Percentiles rank a stretch among this genome's conserved stretches.
Conservation (phyloP, 2,888 invertebrate genomes). For the Dioctria linearis region DNA sequence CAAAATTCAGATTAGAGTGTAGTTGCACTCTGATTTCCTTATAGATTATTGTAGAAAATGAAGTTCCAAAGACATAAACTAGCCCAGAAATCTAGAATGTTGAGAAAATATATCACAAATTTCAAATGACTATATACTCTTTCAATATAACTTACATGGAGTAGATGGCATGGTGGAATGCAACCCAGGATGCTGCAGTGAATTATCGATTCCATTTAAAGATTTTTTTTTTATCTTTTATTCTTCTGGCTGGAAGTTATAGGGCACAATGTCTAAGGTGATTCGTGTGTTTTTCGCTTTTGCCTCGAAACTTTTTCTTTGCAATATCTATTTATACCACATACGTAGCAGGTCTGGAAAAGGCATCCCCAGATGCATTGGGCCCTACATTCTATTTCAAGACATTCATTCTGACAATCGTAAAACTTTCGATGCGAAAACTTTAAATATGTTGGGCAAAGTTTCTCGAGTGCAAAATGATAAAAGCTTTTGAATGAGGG, state of each 20-base stretch:
- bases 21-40: too few species aligned
- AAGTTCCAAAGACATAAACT: too few species aligned
- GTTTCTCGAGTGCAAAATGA: slow-evolving; percentile 37
- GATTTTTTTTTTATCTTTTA: slow-evolving; percentile 4
- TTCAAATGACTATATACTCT: too few species aligned
- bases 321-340: slow-evolving; percentile 21
- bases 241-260: neutral
- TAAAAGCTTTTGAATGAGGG: slow-evolving; percentile 43
- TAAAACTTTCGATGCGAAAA: slow-evolving; percentile 52
- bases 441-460: slow-evolving; percentile 48
- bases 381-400: slow-evolving; percentile 34
- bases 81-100: too few species aligned
- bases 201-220: slow-evolving; percentile 34
- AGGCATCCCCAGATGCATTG: slow-evolving; percentile 38
- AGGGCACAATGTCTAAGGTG: slow-evolving; percentile 35
- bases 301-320: slow-evolving; percentile 14
- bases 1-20: too few species aligned
- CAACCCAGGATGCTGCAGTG: neutral
- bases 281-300: slow-evolving; percentile 23
- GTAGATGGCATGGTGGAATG: neutral
- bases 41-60: too few species aligned
- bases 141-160: too few species aligned
- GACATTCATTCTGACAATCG: slow-evolving; percentile 45
- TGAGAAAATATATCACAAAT: too few species aligned
- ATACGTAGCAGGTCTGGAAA: slow-evolving; percentile 28